Evolutionary conservation across 2,888 invertebrate species (phyloP), one percentile per base, ranked within the genome.

Genomic region (Ormyrus pomaceus): DNA sequence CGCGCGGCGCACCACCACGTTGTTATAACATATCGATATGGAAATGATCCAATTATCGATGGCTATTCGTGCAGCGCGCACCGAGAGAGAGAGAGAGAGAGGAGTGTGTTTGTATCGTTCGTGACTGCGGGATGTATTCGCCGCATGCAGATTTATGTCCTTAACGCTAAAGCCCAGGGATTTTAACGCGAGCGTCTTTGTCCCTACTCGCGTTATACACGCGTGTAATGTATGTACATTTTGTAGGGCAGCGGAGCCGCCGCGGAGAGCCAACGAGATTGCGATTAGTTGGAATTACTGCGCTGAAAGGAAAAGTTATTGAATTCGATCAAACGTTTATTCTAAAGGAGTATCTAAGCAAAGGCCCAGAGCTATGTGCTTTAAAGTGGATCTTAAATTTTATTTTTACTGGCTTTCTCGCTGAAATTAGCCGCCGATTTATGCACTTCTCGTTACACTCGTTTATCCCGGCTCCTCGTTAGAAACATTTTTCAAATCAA

Each of bases 21-120:
- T 71, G 77, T 77, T 81, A 75, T 74, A 81, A 74, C 77, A 76
- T 73, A 82, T 82, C 76, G 76, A 76, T 79, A 82, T 82, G 82
- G 79, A 82, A 82, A 82, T 82, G 79, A 82, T 82, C 82, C 82
- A 82, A 82, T 82, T 82, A 82, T 82, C 76, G 75, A 81, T 66
- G 78, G 55, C 51, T 69, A 62, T 79, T 50, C 64, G 9, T 45
- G 46, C 34, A 10, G 59, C 50, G 50, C 19, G n/a, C 46, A 5
- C 53, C 8, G 9, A 48, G 59, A 48, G 56, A 69, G 58, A 69
- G 46, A 11, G 34, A 56, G 56, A 13, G 56, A 11, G 69, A 48
- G 50, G 62, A 45, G 73, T 13, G 58, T 46, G 61, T 13, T 4
- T 45, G 13, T 45, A 34, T 48, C 55, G 7, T 56, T 70, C 58